Conservation (phyloP, 2,113 vertebrate genomes). For the Rhipidura dahli region DNA sequence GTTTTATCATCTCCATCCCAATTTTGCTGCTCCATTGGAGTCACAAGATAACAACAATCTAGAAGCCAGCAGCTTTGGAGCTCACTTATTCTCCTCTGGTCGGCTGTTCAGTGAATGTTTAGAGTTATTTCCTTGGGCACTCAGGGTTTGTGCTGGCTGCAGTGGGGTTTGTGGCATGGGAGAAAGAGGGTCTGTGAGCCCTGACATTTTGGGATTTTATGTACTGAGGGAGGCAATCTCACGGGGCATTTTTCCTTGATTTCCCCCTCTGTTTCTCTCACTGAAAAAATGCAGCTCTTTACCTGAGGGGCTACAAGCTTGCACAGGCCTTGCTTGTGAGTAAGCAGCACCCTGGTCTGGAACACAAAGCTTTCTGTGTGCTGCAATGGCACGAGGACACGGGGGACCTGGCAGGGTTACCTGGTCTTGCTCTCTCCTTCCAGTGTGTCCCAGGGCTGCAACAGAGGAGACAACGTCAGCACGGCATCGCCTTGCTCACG, state of each 20-base stretch:
- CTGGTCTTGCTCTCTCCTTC: neutral
- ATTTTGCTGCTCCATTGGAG: neutral
- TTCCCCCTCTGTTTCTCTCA: neutral
- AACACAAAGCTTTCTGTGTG: slow-evolving; percentile 8
- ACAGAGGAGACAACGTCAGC: neutral
- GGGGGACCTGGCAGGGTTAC: neutral
- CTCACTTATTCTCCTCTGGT: neutral
- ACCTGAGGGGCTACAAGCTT: slow-evolving; percentile 32
- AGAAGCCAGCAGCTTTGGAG: neutral
- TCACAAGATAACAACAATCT: neutral
- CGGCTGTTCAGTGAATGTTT: neutral
- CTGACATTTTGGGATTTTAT: neutral
- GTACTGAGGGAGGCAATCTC: neutral
- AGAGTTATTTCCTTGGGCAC: neutral
- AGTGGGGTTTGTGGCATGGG: neutral
- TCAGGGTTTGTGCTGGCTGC: neutral
- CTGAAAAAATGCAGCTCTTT: slow-evolving; percentile 5
- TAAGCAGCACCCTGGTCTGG: neutral
- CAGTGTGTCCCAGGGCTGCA: neutral
- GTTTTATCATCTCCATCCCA: neutral
- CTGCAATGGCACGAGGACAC: neutral
- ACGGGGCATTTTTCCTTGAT: neutral
- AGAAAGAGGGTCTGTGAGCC: neutral
- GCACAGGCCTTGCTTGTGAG: slow-evolving; percentile 30
- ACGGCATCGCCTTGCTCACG: rapidly evolving